Conservation (phyloP, 64 coral and sea anemone genomes). For the Montipora capricornis region DNA sequence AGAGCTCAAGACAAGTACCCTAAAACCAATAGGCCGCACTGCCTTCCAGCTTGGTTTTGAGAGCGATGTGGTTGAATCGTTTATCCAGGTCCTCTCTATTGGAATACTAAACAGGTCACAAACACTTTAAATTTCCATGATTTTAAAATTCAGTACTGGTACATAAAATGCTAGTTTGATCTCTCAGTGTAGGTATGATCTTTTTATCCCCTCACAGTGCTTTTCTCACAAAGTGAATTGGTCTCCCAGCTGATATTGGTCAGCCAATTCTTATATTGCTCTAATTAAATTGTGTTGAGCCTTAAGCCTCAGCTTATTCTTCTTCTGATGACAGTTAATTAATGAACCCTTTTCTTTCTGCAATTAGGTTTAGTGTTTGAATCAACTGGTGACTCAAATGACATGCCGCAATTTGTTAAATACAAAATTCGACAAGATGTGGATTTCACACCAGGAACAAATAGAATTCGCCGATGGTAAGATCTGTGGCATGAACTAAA, state of each 20-base stretch:
- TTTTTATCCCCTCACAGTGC: too few species aligned
- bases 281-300: too few species aligned
- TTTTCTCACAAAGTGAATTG: not conserved
- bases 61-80: not conserved
- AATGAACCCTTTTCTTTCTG: not conserved
- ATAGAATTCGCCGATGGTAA: slow-evolving; percentile 81
- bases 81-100: too few species aligned
- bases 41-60: not conserved
- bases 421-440: slow-evolving; percentile 99
- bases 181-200: too few species aligned
- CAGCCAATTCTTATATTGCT: too few species aligned
- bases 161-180: too few species aligned
- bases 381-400: slow-evolving; percentile 36
- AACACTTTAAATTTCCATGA: too few species aligned
- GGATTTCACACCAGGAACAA: slow-evolving; percentile 70
- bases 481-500: not conserved
- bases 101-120: too few species aligned
- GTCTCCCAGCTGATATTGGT: too few species aligned
- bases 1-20: too few species aligned
- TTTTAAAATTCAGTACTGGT: too few species aligned
- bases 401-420: slow-evolving; percentile 88
- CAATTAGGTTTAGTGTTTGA: slow-evolving; percentile 89
- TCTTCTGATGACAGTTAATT: not conserved
- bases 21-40: not conserved
- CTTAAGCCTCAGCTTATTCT: not conserved